Base-by-base conservation (phyloP, 2,888 invertebrate genomes). In the Pegoplata infirma region DNA sequence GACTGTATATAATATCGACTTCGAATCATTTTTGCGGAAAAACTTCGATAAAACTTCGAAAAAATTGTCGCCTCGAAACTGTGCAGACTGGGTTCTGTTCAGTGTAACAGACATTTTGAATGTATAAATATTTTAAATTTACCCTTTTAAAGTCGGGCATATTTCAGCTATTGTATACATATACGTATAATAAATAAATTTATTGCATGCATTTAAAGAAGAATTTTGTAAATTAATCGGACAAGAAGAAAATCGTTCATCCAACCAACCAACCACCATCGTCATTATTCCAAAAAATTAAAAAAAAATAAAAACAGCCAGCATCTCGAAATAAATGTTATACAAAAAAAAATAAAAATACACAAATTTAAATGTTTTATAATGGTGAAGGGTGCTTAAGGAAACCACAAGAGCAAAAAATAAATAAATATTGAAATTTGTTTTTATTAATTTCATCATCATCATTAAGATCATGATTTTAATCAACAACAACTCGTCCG, bases 141-240 rank as follows among this genome's bases (percentile, higher is more conserved):
- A n/a, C n/a, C n/a, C n/a, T n/a, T n/a, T n/a, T n/a, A n/a, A n/a
- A n/a, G n/a, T n/a, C n/a, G n/a, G n/a, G n/a, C n/a, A n/a, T n/a
- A n/a, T n/a, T n/a, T n/a, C n/a, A n/a, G n/a, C n/a, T n/a, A n/a
- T n/a, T n/a, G n/a, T 25, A 46, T 44, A 10, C 10, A 21, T 23
- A 16, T 14, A 58, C 25, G 21, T 7, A 8, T 14, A 56, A 14
- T 12, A 71, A 61, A 72, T 72, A 61, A 77, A 63, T 68, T 73
- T 73, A 77, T 73, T 73, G 59, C 71, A 71, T 58, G 73, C 73
- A 73, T 77, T 77, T 77, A 77, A 68, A 67, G 55, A 61, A 67
- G 61, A 56, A 77, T 73, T n/a, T n/a, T n/a, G n/a, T 77, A 67
- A 72, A 67, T 77, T 77, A 77, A 73, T 77, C 72, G 72, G 77